Conservation (phyloP, 2,113 vertebrate species). For the Sturnus vulgaris region DNA sequence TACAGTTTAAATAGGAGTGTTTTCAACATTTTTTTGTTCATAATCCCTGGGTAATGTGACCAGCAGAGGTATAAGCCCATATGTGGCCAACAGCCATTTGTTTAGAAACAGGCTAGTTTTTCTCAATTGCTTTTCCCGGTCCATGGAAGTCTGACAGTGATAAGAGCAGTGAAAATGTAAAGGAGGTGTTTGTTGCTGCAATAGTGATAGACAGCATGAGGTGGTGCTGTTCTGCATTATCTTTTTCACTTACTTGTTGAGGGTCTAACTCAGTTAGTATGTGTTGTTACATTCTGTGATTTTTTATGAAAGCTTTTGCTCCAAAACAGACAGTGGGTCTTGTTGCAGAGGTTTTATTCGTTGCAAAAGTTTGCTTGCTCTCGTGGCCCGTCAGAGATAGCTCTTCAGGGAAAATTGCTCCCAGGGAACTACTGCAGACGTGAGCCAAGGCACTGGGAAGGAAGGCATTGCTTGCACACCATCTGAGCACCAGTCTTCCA, state of each 20-base stretch:
- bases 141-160: accelerated
- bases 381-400: not conserved
- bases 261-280: not conserved
- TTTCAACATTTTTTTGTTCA: not conserved
- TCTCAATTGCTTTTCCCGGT: not conserved
- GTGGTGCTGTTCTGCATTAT: not conserved
- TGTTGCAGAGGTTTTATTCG: not conserved
- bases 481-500: not conserved
- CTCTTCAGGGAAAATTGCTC: not conserved
- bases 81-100: not conserved
- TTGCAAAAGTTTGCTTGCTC: not conserved
- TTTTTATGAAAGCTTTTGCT: not conserved
- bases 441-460: not conserved
- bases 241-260: not conserved
- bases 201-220: not conserved
- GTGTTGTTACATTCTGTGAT: not conserved
- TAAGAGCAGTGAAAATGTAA: not conserved
- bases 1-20: not conserved
- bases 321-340: not conserved
- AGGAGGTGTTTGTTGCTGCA: not conserved
- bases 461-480: not conserved
- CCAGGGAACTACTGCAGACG: not conserved
- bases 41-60: not conserved
- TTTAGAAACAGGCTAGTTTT: not conserved
- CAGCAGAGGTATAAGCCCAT: not conserved